A percentile compares a stretch with the other conserved stretches of the same genome.
Conservation (phyloP, 2,797 vertebrate species). For the Acrossocheilus wenchowensis region DNA sequence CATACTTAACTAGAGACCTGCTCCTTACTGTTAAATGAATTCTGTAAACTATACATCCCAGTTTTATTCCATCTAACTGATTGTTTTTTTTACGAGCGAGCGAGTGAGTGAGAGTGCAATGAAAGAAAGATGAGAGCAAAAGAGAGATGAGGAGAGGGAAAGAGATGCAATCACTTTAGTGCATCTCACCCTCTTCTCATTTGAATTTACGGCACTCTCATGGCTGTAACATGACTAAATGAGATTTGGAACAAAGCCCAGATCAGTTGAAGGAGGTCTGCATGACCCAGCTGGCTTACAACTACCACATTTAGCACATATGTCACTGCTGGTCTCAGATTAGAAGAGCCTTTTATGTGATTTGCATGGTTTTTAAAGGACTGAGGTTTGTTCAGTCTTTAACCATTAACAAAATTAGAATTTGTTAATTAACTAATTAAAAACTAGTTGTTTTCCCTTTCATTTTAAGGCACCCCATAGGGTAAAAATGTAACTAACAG, state of each 20-base stretch:
- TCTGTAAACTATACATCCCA: neutral
- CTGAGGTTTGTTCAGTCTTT: neutral
- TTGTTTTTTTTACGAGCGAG: constrained; percentile 5
- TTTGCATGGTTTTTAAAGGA: neutral
- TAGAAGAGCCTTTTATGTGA: neutral
- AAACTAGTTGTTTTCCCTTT: no score
- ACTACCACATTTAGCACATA: constrained; percentile 60
- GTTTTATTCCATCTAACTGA: neutral
- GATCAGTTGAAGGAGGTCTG: constrained; percentile 67
- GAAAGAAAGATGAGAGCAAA: neutral
- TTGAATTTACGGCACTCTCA: constrained; percentile 73
- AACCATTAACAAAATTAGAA: neutral
- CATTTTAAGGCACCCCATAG: neutral
- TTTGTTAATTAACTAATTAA: no score
- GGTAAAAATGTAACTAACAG: neutral
- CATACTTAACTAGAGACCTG: neutral
- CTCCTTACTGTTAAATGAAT: neutral
- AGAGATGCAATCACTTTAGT: constrained; percentile 55
- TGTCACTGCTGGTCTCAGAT: constrained; percentile 25
- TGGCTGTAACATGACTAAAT: constrained; percentile 62
- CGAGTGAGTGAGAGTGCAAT: constrained; percentile 14
- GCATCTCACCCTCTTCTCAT: constrained; percentile 53
- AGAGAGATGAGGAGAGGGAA: neutral
- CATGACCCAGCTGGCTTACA: constrained; percentile 69
- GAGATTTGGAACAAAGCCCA: constrained; percentile 71